Evolutionary conservation across 2,113 vertebrate genomes (phyloP).

Genomic region (Cacatua alba): DNA sequence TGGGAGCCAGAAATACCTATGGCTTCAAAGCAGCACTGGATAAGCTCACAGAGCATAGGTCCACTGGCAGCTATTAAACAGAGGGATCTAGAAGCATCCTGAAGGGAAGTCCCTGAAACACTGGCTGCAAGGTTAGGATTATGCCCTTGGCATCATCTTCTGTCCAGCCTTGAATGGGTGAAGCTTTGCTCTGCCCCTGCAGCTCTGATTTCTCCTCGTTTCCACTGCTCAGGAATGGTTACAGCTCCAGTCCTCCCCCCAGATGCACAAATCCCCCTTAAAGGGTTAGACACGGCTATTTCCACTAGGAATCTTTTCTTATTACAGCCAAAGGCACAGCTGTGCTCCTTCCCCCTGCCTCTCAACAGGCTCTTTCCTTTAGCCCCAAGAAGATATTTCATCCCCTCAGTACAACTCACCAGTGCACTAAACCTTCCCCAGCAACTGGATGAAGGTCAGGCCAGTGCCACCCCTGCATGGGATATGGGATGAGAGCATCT

Average conservation of each 20-base stretch:
- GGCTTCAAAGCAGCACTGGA: constrained; percentile 6
- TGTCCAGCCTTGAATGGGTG: neutral
- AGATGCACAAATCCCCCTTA: neutral
- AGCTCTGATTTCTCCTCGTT: neutral
- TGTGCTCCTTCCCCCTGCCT: neutral
- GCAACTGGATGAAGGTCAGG: neutral
- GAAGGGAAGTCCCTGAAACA: neutral
- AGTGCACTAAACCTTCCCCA: neutral
- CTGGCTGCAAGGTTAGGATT: neutral
- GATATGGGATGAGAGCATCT: neutral
- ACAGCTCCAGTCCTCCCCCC: neutral
- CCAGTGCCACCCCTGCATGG: rapidly evolving
- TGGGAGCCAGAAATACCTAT: constrained; percentile 44
- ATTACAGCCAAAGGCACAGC: neutral
- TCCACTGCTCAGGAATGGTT: neutral
- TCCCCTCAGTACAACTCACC: neutral
- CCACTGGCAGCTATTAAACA: neutral
- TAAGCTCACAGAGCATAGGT: neutral
- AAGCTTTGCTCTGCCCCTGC: neutral
- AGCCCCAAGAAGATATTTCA: neutral
- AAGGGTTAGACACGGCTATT: neutral
- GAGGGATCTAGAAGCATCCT: neutral
- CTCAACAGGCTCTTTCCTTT: neutral
- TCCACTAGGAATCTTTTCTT: neutral
- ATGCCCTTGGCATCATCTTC: neutral